phyloP scores from a whole-genome alignment of 2,888 invertebrate species.

The Esperia sulphurella region DNA sequence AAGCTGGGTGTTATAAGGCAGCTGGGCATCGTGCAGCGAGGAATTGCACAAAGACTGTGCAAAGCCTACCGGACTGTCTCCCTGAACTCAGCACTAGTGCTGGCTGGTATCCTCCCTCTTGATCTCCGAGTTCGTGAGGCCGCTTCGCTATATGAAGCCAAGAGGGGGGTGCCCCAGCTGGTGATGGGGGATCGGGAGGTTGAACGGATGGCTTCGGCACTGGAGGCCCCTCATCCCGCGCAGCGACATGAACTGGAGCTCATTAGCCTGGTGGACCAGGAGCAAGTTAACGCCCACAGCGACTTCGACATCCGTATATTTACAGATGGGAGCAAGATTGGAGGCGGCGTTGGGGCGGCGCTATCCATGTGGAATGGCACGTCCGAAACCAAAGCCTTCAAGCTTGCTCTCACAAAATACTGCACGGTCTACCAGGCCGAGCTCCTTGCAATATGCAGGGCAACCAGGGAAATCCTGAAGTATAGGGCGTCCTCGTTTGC shows the following conservation, averaged over 20 bases:
- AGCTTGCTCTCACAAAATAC: neutral
- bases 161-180: neutral
- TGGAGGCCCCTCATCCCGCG: neutral
- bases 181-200: neutral
- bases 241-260: neutral
- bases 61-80: constrained; percentile 5
- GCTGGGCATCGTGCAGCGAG: neutral
- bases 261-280: neutral
- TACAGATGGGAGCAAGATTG: neutral
- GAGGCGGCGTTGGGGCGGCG: neutral
- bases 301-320: neutral
- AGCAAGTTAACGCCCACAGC: neutral
- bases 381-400: neutral
- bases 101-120: constrained; percentile 12
- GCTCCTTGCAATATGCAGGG: neutral
- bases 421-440: neutral
- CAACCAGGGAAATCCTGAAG: neutral
- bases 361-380: neutral
- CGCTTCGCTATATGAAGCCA: neutral
- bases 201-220: neutral
- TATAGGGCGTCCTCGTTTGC: too few relatives aligned
- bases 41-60: constrained; percentile 1
- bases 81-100: constrained; percentile 7
- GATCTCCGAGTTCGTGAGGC: constrained; percentile 6
- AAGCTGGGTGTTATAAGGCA: neutral